Percentiles rank a stretch among this genome's conserved stretches.
phyloP scores from a whole-genome alignment of 1,140 invertebrate species.

The Amphibalanus amphitrite region DNA sequence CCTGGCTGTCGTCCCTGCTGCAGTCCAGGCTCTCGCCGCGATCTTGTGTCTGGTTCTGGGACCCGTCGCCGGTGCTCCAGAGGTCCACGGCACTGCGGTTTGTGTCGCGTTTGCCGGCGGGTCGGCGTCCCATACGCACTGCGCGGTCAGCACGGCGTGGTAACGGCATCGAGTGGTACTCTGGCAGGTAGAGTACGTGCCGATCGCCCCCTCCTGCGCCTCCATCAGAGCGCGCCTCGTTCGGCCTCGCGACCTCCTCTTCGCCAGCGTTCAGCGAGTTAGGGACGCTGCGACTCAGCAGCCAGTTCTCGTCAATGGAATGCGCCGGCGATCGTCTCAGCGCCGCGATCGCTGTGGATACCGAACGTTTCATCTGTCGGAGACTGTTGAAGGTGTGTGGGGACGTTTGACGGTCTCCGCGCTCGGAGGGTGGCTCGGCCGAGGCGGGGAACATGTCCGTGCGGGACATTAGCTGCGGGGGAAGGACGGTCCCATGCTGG shows the following conservation, averaged over 20 bases:
- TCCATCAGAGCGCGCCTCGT: background rate
- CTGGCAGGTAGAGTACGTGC: background rate
- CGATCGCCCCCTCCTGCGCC: too few relatives aligned
- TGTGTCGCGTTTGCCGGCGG: background rate
- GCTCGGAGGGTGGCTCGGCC: background rate
- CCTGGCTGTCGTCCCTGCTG: too few relatives aligned
- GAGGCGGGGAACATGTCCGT: constrained; percentile 47
- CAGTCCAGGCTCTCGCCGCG: background rate
- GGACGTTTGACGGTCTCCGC: background rate
- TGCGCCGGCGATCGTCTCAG: constrained; percentile 8
- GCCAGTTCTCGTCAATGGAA: constrained; percentile 25
- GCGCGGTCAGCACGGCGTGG: background rate
- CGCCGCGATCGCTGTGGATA: constrained; percentile 42
- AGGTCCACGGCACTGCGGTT: background rate
- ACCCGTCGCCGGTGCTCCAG: too few relatives aligned
- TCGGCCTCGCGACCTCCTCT: background rate
- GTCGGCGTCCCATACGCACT: background rate
- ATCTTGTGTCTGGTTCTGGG: background rate
- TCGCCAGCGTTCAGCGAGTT: constrained; percentile 20
- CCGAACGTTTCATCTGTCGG: constrained; percentile 34
- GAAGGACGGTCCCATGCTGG: constrained; percentile 19
- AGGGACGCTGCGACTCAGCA: constrained; percentile 54
- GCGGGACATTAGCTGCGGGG: constrained; percentile 40
- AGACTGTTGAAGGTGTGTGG: constrained; percentile 18
- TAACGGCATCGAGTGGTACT: background rate